Evolutionary conservation across 92 coral and sea anemone genomes (phyloP).

Genomic region (Heteractis magnifica): DNA sequence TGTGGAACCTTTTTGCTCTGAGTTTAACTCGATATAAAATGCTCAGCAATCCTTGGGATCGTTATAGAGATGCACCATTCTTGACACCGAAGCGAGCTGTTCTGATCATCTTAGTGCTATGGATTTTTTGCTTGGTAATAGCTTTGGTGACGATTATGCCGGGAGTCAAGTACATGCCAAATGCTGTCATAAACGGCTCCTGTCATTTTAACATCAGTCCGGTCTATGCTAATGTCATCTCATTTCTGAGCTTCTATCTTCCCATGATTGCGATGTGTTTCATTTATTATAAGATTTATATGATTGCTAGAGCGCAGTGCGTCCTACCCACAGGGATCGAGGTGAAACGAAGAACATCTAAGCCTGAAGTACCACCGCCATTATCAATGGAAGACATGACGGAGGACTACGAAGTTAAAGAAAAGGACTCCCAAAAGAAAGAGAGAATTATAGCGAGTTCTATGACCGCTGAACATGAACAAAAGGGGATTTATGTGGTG

Average conservation of each 20-base stretch:
- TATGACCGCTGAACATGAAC: not conserved
- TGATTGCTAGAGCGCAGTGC: conserved; percentile 32
- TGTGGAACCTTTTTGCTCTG: conserved; percentile 51
- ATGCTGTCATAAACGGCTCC: not conserved
- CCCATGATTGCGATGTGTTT: conserved; percentile 43
- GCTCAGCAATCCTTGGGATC: conserved; percentile 59
- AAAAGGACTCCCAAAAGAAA: no score
- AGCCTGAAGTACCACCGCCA: not conserved
- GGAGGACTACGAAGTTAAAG: not conserved
- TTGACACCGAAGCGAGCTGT: conserved; percentile 61
- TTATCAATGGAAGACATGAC: not conserved
- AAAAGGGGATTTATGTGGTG: not conserved
- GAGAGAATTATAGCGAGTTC: not conserved
- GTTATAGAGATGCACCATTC: conserved; percentile 56
- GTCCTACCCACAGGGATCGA: conserved; percentile 27
- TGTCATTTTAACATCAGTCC: conserved; percentile 22
- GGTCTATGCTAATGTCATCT: conserved; percentile 8
- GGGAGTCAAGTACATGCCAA: conserved; percentile 46
- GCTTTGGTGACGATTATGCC: conserved; percentile 51
- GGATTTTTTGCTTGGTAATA: conserved; percentile 62
- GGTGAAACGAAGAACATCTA: not conserved
- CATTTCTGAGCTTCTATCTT: conserved; percentile 23
- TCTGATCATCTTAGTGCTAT: conserved; percentile 30
- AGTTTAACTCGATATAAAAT: conserved; percentile 63
- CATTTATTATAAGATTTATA: conserved; percentile 40